Evolutionary conservation across 2,797 vertebrate genomes (phyloP).

Genomic region (Neosilurus hyrtlii): DNA sequence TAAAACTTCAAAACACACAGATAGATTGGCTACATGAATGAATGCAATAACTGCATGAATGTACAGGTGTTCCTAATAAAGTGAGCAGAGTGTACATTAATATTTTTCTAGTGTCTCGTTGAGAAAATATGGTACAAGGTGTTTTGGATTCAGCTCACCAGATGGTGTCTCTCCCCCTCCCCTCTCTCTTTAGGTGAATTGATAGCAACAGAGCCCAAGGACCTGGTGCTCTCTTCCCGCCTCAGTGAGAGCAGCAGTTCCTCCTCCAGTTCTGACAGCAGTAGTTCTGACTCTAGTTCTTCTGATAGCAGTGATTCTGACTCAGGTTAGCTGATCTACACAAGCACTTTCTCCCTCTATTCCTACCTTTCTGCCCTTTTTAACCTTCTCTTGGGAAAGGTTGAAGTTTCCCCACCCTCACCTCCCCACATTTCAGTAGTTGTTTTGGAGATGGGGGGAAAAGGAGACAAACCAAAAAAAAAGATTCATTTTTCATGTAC

Average conservation of each 20-base stretch:
- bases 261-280: constrained; percentile 63
- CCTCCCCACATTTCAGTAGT: constrained; percentile 13
- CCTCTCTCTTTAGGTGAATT: constrained; percentile 61
- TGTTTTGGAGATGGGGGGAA: background rate
- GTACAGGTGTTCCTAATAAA: too few species aligned
- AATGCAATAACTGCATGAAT: too few species aligned
- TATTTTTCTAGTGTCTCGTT: background rate
- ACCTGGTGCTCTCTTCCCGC: constrained; percentile 53
- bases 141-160: background rate
- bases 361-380: constrained; percentile 29
- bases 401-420: background rate
- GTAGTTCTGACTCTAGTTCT: constrained; percentile 69
- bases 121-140: background rate
- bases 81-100: background rate
- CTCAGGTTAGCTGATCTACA: constrained; percentile 76
- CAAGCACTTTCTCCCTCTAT: constrained; percentile 15
- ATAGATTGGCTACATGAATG: too few species aligned
- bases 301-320: constrained; percentile 81
- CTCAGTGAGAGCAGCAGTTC: constrained; percentile 74
- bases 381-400: constrained; percentile 14
- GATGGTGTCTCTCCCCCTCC: background rate
- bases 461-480: constrained; percentile 31
- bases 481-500: constrained; percentile 20
- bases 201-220: constrained; percentile 29
- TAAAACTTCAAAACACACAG: too few species aligned